phyloP scores from a whole-genome alignment of 2,113 vertebrate genomes.

The Sakesphorus luctuosus region DNA sequence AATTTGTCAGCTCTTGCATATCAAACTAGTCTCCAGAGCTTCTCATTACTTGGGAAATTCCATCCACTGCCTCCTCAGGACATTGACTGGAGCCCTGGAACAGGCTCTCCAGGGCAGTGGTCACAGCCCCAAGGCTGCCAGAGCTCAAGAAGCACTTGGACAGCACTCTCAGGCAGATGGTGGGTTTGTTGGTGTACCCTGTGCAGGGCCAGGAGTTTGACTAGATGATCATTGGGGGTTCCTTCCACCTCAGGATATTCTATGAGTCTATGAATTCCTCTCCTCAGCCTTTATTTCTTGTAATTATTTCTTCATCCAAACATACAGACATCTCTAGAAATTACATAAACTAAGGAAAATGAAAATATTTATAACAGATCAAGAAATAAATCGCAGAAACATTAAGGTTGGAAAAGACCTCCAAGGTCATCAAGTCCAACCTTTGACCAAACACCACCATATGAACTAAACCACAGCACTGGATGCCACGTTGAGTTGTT shows the following conservation, averaged over 20 bases:
- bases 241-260: no score
- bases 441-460: not conserved
- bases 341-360: not conserved
- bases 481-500: not conserved
- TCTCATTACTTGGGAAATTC: not conserved
- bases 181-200: not conserved
- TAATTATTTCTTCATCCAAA: not conserved
- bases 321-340: rapidly evolving
- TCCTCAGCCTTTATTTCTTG: not conserved
- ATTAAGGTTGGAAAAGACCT: not conserved
- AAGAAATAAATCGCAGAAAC: not conserved
- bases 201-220: not conserved
- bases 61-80: not conserved
- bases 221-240: not conserved
- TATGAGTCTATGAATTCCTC: not conserved
- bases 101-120: not conserved
- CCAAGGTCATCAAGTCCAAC: rapidly evolving
- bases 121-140: not conserved
- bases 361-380: not conserved
- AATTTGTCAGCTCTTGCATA: not conserved
- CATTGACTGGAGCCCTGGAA: not conserved
- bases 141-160: not conserved
- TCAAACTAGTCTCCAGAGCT: not conserved
- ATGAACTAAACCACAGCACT: not conserved
- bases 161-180: not conserved